phyloP scores from a whole-genome alignment of 2,888 invertebrate species.

The Mythimna albipuncta region DNA sequence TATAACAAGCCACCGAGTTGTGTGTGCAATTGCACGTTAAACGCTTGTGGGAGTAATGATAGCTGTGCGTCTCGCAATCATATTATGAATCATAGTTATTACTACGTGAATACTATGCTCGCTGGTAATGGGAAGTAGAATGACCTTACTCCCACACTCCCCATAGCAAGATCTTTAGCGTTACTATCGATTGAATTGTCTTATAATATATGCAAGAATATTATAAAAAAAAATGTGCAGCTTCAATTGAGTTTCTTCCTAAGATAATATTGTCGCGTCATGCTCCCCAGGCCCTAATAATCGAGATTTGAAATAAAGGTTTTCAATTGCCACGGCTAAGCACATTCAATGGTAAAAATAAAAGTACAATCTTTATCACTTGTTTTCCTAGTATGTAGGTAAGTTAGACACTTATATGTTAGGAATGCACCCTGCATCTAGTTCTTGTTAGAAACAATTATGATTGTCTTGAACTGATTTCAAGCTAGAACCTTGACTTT shows the following conservation, averaged over 20 bases:
- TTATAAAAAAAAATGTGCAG: background rate
- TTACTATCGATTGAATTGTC: constrained; percentile 18
- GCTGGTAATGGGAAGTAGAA: constrained; percentile 46
- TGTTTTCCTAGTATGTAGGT: too few species aligned
- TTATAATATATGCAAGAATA: background rate
- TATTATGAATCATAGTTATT: constrained; percentile 57
- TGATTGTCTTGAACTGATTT: background rate
- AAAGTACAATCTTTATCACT: too few species aligned
- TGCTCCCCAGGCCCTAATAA: too few species aligned
- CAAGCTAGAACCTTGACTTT: background rate
- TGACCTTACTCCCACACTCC: constrained; percentile 52
- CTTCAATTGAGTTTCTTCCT: background rate
- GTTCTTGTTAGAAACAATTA: background rate
- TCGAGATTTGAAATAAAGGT: too few species aligned
- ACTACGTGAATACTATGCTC: constrained; percentile 56
- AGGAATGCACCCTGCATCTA: background rate
- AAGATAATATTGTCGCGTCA: too few species aligned
- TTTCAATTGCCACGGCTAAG: too few species aligned
- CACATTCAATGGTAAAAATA: too few species aligned
- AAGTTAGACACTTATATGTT: too few species aligned
- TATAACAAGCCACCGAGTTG: constrained; percentile 19
- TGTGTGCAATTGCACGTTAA: constrained; percentile 29
- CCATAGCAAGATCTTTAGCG: constrained; percentile 20
- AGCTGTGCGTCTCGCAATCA: constrained; percentile 50
- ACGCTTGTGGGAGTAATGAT: constrained; percentile 57